Evolutionary conservation across 2,113 vertebrate species (phyloP).

Genomic region (Colossoma macropomum): DNA sequence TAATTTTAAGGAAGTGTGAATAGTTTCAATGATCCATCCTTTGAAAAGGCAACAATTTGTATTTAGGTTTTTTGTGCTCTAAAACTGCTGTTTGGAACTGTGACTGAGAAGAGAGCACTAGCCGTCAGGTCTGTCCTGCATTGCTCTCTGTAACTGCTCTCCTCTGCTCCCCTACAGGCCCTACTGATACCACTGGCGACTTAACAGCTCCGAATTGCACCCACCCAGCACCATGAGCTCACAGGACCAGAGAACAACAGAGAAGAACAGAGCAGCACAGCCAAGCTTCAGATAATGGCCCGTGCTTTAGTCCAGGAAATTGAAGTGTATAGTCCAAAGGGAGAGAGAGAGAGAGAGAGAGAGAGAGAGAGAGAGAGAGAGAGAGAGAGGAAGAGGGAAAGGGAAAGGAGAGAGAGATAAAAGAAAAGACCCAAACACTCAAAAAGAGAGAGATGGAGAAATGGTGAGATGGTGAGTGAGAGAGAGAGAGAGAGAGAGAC

Average conservation of each 20-base stretch:
- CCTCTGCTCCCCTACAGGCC: conserved; percentile 1
- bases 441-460: background rate
- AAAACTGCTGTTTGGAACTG: background rate
- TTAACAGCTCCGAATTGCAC: conserved; percentile 20
- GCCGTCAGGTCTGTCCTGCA: background rate
- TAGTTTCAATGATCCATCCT: too few relatives aligned
- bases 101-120: background rate
- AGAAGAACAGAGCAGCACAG: conserved; percentile 3
- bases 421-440: background rate
- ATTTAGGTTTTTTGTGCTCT: background rate
- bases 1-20: too few relatives aligned
- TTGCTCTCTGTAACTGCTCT: conserved; percentile 10
- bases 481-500: background rate
- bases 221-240: background rate
- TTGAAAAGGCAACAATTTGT: too few relatives aligned
- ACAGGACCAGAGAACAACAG: conserved; percentile 3
- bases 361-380: background rate
- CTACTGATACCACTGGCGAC: conserved; percentile 16
- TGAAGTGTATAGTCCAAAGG: background rate
- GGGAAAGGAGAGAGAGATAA: background rate
- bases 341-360: background rate
- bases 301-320: conserved; percentile 12
- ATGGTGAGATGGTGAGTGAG: background rate
- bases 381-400: background rate
- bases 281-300: conserved; percentile 3